These are phyloP conservation scores for Catocala nupta DNA, from an alignment of 2,888 invertebrate genomes.

Conservation along the genomic window DNA sequence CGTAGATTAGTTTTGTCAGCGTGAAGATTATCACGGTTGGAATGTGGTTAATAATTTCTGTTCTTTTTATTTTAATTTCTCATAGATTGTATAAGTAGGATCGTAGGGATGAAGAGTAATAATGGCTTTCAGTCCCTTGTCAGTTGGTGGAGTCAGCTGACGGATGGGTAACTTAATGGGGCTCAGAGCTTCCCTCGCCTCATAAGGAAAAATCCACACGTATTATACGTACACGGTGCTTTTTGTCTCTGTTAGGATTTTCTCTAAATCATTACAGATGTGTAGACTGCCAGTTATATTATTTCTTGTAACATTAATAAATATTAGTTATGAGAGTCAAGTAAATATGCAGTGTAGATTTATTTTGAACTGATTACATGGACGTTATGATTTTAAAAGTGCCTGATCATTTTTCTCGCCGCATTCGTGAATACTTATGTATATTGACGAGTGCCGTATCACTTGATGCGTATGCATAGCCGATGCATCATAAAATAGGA, in stretches of 20 bases:
- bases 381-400: no score
- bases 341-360: not conserved
- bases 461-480: no score
- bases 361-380: not conserved
- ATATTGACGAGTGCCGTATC: no score
- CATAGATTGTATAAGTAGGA: constrained; percentile 11
- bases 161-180: constrained; percentile 43
- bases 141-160: constrained; percentile 38
- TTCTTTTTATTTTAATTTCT: constrained; percentile 19
- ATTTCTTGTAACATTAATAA: not conserved
- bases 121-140: constrained; percentile 43
- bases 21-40: constrained; percentile 44
- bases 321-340: not conserved
- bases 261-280: constrained; percentile 12
- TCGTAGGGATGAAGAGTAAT: constrained; percentile 35
- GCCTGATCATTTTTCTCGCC: no score
- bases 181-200: constrained; percentile 20
- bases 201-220: constrained; percentile 36
- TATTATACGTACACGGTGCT: constrained; percentile 14
- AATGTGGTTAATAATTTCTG: constrained; percentile 38
- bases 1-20: constrained; percentile 52
- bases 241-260: constrained; percentile 18
- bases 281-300: not conserved
- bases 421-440: no score
- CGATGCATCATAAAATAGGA: no score